Percentiles rank a stretch among this genome's conserved stretches.
phyloP scores from a whole-genome alignment of 2,888 invertebrate species.

The Stenurella melanura region DNA sequence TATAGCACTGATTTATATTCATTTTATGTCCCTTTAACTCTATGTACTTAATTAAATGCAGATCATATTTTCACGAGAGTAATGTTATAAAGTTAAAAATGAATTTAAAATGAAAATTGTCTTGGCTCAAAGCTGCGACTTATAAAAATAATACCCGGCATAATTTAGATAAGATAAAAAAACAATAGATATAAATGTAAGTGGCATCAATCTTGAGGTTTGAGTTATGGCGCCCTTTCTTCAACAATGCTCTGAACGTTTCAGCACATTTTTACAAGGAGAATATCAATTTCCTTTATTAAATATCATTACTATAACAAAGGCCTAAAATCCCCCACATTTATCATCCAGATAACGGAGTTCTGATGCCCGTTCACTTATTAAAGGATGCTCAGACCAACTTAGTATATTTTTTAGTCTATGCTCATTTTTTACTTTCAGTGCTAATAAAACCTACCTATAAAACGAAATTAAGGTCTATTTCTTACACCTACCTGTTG shows the following conservation, averaged over 20 bases:
- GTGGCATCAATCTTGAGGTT: slow-evolving; percentile 59
- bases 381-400: slow-evolving; percentile 47
- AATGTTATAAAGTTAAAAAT: slow-evolving; percentile 23
- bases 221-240: slow-evolving; percentile 59
- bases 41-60: slow-evolving; percentile 37
- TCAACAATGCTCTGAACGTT: slow-evolving; percentile 59
- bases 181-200: slow-evolving; percentile 60
- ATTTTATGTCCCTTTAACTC: not conserved
- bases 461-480: not conserved
- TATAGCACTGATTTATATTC: not conserved
- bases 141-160: slow-evolving; percentile 39
- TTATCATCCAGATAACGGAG: slow-evolving; percentile 63
- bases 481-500: not conserved
- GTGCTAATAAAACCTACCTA: slow-evolving; percentile 3
- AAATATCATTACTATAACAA: slow-evolving; percentile 66
- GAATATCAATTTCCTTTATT: slow-evolving; percentile 67
- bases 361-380: slow-evolving; percentile 55
- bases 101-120: slow-evolving; percentile 22
- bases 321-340: slow-evolving; percentile 60
- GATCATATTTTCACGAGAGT: slow-evolving; percentile 2
- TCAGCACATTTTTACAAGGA: slow-evolving; percentile 63
- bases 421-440: slow-evolving; percentile 36
- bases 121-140: slow-evolving; percentile 24
- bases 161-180: slow-evolving; percentile 58
- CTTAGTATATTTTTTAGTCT: slow-evolving; percentile 43